Conservation (phyloP, 2,797 vertebrate genomes). For the Pyrocephalus nanus region DNA sequence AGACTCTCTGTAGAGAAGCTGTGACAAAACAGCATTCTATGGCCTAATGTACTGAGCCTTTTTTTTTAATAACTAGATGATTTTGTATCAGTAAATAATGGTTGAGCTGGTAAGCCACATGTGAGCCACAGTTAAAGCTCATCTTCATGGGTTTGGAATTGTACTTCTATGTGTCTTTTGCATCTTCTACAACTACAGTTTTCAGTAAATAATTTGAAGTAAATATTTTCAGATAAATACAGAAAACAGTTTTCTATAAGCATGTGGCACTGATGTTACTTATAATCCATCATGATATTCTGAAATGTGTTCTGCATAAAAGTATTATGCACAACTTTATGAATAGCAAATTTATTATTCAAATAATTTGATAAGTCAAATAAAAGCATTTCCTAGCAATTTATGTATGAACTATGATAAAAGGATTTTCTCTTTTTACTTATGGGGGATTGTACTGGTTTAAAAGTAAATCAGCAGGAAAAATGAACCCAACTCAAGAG, state of each 20-base stretch:
- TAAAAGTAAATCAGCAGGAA: no score
- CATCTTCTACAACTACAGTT: background rate
- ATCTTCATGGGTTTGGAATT: background rate
- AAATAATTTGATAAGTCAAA: background rate
- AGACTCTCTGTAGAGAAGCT: background rate
- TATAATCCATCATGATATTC: background rate
- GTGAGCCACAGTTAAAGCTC: background rate
- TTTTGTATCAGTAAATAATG: background rate
- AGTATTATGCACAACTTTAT: background rate
- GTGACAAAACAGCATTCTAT: background rate
- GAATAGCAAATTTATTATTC: background rate
- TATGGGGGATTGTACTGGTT: background rate
- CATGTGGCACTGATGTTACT: background rate
- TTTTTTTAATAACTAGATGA: background rate
- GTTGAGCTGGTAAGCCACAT: background rate
- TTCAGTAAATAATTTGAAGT: background rate
- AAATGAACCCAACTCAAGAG: no score
- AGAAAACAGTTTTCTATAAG: background rate
- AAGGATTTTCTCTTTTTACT: background rate
- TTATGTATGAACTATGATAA: background rate
- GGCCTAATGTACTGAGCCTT: background rate
- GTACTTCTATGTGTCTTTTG: background rate
- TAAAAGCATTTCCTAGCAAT: background rate
- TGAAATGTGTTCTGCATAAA: background rate
- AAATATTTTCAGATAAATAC: background rate